Percentiles rank a stretch among this genome's conserved stretches.
Conservation (phyloP, 2,113 vertebrate genomes). For the Oncorhynchus clarkii region DNA sequence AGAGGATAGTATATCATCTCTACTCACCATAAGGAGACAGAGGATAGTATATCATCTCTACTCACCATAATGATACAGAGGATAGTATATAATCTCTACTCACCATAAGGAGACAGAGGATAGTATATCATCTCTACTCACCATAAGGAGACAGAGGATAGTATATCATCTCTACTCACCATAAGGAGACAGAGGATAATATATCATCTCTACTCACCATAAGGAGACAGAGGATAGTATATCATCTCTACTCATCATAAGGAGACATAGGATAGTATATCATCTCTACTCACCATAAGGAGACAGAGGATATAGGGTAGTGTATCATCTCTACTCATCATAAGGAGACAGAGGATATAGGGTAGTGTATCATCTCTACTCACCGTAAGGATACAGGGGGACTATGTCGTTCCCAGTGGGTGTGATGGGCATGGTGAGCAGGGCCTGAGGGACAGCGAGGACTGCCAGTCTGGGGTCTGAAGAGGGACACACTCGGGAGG, state of each 20-base stretch:
- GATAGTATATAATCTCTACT: constrained; percentile 38
- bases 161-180: no score
- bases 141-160: no score
- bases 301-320: background rate
- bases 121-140: no score
- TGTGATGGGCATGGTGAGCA: constrained; percentile 63
- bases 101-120: constrained; percentile 70
- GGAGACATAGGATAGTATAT: background rate
- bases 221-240: background rate
- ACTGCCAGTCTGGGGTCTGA: constrained; percentile 66
- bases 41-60: background rate
- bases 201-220: background rate
- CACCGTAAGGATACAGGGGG: constrained; percentile 28
- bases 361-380: background rate
- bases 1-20: background rate
- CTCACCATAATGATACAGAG: background rate
- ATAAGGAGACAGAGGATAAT: no score
- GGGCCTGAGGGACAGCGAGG: constrained; percentile 77
- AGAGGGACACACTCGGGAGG: constrained; percentile 77
- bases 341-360: background rate
- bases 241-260: background rate
- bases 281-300: constrained; percentile 64
- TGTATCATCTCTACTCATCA: background rate
- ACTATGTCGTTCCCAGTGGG: constrained; percentile 56
- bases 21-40: constrained; percentile 64